These are phyloP conservation scores for Pipistrellus nathusii DNA, from an alignment of 2,797 vertebrate genomes.

Conservation along the genomic window DNA sequence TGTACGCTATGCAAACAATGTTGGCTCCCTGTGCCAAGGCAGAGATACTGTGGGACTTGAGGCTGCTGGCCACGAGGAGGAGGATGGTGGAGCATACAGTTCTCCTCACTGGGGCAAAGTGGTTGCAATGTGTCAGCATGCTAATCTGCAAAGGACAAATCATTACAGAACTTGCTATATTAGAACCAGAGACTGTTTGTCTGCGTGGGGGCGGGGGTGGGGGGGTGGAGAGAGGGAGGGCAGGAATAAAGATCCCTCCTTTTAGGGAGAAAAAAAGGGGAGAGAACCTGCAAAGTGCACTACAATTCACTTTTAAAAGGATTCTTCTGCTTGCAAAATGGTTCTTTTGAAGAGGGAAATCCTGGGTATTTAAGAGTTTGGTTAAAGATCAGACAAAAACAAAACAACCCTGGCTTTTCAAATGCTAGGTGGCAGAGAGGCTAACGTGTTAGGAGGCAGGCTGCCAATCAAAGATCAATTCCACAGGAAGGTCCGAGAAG, in stretches of 20 bases:
- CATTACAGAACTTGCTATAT: constrained; percentile 49
- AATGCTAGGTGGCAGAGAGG: neutral
- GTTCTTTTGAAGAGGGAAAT: constrained; percentile 16
- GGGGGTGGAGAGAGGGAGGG: neutral
- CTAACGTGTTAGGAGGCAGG: neutral
- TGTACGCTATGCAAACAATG: constrained; percentile 80
- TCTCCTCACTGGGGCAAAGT: constrained; percentile 17
- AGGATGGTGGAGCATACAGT: neutral
- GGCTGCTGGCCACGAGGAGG: neutral
- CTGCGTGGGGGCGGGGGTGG: neutral
- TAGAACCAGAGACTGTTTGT: constrained; percentile 46
- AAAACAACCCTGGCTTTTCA: constrained; percentile 49
- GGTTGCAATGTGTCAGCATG: constrained; percentile 34
- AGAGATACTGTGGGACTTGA: constrained; percentile 50
- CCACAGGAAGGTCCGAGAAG: neutral
- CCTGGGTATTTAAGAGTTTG: neutral
- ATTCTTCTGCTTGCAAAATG: constrained; percentile 36
- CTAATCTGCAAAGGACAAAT: constrained; percentile 63
- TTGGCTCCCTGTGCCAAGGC: constrained; percentile 50
- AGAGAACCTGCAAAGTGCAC: neutral
- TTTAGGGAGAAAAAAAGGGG: neutral
- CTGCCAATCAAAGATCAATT: neutral
- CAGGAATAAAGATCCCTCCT: neutral
- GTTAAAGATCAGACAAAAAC: constrained; percentile 2
- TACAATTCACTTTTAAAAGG: neutral